Evolutionary conservation across 2,797 vertebrate genomes (phyloP).

Genomic region (Pangasius djambal): DNA sequence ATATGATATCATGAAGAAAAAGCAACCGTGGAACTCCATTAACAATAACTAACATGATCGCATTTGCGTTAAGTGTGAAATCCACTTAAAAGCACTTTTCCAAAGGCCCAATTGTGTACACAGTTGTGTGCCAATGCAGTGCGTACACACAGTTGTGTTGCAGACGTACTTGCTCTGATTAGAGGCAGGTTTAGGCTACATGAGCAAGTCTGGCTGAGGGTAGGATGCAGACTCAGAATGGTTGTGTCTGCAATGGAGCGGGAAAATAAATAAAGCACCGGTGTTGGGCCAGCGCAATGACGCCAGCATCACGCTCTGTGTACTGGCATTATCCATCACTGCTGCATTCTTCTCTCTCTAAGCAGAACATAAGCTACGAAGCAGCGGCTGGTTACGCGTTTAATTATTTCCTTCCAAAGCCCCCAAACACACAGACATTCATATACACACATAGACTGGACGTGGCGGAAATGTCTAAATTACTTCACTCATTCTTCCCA

Average conservation of each 20-base stretch:
- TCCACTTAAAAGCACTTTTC: not conserved
- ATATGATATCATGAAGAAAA: not conserved
- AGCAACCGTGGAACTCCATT: not conserved
- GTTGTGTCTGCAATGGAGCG: slow-evolving; percentile 65
- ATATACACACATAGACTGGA: slow-evolving; percentile 14
- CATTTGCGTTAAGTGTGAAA: slow-evolving; percentile 14
- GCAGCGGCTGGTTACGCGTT: slow-evolving; percentile 65
- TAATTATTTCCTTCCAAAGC: slow-evolving; percentile 77
- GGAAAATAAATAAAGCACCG: slow-evolving; percentile 75
- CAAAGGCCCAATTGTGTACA: slow-evolving; percentile 15
- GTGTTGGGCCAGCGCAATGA: slow-evolving; percentile 63
- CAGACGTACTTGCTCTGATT: slow-evolving; percentile 42
- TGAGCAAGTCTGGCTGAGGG: slow-evolving; percentile 40
- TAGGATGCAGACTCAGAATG: slow-evolving; percentile 69
- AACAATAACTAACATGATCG: not conserved
- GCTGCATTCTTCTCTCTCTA: slow-evolving; percentile 63
- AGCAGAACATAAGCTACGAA: slow-evolving; percentile 65
- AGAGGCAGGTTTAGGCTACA: slow-evolving; percentile 56
- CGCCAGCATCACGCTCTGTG: slow-evolving; percentile 62
- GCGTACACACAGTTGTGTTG: slow-evolving; percentile 26
- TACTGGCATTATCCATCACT: slow-evolving; percentile 71
- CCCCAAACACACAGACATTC: slow-evolving; percentile 36
- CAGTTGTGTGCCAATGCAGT: slow-evolving; percentile 19
- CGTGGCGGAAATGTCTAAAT: slow-evolving; percentile 41
- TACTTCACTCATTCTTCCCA: slow-evolving; percentile 43